phyloP scores from a whole-genome alignment of 2,888 invertebrate genomes.

The Spialia ferax region DNA sequence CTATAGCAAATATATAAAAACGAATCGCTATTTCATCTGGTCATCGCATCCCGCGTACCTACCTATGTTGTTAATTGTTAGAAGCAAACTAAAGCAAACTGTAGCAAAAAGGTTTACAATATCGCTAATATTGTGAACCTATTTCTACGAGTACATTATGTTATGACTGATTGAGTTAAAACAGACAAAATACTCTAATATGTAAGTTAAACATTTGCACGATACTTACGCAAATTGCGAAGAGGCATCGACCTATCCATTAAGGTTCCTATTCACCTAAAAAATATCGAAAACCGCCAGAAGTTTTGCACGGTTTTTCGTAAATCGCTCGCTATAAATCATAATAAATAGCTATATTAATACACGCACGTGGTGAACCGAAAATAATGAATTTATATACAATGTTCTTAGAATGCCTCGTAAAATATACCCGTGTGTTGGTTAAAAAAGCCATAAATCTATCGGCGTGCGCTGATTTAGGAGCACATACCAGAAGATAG shows the following conservation, averaged over 20 bases:
- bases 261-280: background rate
- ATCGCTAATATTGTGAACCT: too few relatives aligned
- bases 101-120: too few relatives aligned
- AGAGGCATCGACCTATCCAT: background rate
- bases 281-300: background rate
- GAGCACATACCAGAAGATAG: constrained; percentile 17
- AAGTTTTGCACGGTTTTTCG: background rate
- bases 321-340: constrained; percentile 10
- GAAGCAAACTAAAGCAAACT: too few relatives aligned
- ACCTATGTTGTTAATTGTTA: too few relatives aligned
- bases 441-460: constrained; percentile 28
- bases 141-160: too few relatives aligned
- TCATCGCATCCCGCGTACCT: too few relatives aligned
- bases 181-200: background rate
- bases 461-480: constrained; percentile 17
- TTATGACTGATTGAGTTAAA: too few relatives aligned
- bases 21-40: too few relatives aligned
- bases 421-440: constrained; percentile 5
- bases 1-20: too few relatives aligned
- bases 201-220: background rate
- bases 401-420: constrained; percentile 5
- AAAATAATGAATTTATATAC: constrained; percentile 17
- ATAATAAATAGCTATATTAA: constrained; percentile 11
- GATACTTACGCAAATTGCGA: background rate
- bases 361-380: constrained; percentile 21